phyloP scores from a whole-genome alignment of 2,113 vertebrate species.

The Sphaerodactylus townsendi region DNA sequence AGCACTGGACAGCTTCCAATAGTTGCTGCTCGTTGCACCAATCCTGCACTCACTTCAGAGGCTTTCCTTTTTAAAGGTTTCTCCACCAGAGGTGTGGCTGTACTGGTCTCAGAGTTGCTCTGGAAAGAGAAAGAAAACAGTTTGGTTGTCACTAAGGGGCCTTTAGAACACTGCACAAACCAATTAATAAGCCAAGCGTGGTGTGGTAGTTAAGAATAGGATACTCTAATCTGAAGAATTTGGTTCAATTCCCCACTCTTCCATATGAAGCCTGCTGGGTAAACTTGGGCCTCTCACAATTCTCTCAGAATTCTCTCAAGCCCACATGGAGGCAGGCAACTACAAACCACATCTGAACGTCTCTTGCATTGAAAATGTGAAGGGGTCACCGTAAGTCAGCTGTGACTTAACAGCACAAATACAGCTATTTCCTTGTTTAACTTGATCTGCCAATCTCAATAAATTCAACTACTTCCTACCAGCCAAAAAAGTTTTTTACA shows the following conservation, averaged over 20 bases:
- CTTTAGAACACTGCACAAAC: background rate
- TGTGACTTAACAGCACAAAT: too few species aligned
- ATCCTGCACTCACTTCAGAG: slow-evolving; percentile 67
- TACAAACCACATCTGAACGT: too few species aligned
- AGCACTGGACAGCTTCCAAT: slow-evolving; percentile 93
- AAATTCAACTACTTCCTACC: background rate
- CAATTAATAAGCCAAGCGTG: background rate
- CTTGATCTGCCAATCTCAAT: background rate
- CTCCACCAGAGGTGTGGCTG: slow-evolving; percentile 50
- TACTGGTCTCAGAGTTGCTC: slow-evolving; percentile 62
- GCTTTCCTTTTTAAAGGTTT: slow-evolving; percentile 89
- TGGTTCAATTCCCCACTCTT: too few species aligned
- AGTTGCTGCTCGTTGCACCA: slow-evolving; percentile 82
- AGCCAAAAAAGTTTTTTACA: background rate
- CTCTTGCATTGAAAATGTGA: too few species aligned
- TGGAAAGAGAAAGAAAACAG: slow-evolving; percentile 8
- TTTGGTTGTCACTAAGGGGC: background rate
- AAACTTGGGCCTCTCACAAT: too few species aligned
- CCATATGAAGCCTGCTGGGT: too few species aligned
- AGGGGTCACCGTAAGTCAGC: too few species aligned
- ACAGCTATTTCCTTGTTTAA: background rate
- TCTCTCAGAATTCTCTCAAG: too few species aligned
- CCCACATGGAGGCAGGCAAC: too few species aligned
- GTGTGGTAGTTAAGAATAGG: too few species aligned
- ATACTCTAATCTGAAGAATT: too few species aligned